These are phyloP conservation scores for Ochotona curzoniae DNA, from an alignment of 2,113 vertebrate species.

Conservation along the genomic window DNA sequence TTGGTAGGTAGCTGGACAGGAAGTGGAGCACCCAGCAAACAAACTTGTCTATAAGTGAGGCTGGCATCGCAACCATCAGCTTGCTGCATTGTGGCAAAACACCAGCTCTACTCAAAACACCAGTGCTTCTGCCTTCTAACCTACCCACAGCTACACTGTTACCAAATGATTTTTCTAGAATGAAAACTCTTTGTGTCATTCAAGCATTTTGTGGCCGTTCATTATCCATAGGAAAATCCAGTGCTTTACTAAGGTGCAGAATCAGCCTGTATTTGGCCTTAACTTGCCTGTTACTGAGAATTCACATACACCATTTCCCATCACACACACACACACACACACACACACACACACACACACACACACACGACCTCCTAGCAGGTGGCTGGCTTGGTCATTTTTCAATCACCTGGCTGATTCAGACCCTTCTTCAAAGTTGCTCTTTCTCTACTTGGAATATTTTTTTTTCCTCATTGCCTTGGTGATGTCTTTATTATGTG, in stretches of 20 bases:
- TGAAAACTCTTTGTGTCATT: not conserved
- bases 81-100: too few species aligned
- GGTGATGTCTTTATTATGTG: not conserved
- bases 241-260: not conserved
- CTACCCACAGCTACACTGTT: not conserved
- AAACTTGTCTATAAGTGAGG: too few species aligned
- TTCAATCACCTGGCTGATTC: not conserved
- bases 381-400: not conserved
- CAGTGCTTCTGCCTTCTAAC: not conserved
- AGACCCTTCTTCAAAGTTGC: not conserved
- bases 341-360: too few species aligned
- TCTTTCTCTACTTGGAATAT: not conserved
- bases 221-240: not conserved
- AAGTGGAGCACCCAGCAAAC: too few species aligned
- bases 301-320: fast-evolving
- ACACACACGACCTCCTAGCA: not conserved
- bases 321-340: not conserved
- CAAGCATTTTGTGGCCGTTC: not conserved
- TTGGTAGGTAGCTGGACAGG: too few species aligned
- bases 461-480: not conserved
- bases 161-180: not conserved
- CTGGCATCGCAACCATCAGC: too few species aligned
- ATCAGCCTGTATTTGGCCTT: not conserved
- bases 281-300: not conserved
- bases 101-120: too few species aligned